These are phyloP conservation scores for Polydrusus cervinus DNA, from an alignment of 2,888 invertebrate species.

Conservation along the genomic window DNA sequence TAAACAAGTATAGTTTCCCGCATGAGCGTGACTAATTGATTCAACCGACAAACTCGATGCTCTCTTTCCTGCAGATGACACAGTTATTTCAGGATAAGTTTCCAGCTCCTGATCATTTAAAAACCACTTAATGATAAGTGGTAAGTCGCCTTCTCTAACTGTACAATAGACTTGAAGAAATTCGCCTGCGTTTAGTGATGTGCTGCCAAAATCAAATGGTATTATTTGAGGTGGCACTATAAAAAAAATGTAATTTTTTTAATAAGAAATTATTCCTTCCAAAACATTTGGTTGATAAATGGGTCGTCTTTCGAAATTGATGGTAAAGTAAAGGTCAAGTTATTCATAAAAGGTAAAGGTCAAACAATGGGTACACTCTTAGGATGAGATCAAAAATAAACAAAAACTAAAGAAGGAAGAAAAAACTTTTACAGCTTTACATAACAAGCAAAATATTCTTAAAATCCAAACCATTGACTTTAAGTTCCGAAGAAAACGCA, in stretches of 20 bases:
- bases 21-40: slow-evolving; percentile 79
- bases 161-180: slow-evolving; percentile 78
- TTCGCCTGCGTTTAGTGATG: slow-evolving; percentile 76
- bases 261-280: no score
- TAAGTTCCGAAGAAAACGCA: slow-evolving; percentile 70
- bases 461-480: slow-evolving; percentile 79
- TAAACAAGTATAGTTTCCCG: slow-evolving; percentile 84
- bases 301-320: no score
- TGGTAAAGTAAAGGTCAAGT: no score
- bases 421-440: no score
- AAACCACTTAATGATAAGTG: slow-evolving; percentile 77
- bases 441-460: slow-evolving; percentile 12
- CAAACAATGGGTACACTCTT: background rate
- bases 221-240: slow-evolving; percentile 82
- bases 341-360: no score
- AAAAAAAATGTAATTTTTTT: slow-evolving; percentile 54
- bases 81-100: slow-evolving; percentile 63
- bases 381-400: slow-evolving; percentile 48
- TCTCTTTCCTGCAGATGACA: slow-evolving; percentile 67
- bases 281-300: no score
- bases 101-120: slow-evolving; percentile 72
- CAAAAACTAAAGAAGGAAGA: background rate
- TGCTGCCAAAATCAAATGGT: slow-evolving; percentile 79
- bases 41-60: slow-evolving; percentile 79
- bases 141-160: slow-evolving; percentile 79